Base-by-base conservation (phyloP, 2,888 invertebrate genomes). In the Lasius fuliginosus region DNA sequence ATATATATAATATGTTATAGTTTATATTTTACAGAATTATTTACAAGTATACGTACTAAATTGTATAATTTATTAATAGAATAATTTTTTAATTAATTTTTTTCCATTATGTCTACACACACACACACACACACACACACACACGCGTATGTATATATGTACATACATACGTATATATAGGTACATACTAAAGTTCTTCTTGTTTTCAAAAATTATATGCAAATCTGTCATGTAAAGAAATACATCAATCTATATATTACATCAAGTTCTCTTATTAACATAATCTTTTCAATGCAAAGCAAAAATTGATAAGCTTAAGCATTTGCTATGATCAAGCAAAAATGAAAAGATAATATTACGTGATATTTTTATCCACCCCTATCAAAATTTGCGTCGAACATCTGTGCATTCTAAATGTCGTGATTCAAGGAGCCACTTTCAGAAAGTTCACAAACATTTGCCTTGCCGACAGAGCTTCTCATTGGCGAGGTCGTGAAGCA, bases 391-490 rank as follows among this genome's bases (percentile, higher is more conserved):
- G 0, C n/a, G 15, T 56, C 5, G 1, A 53, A 23, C 18, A 33
- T 46, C 33, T 49, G 11, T 42, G 15, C 33, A 15, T 75, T 15
- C 0, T 12, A 77, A 67, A 56, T 1, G 27, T 77, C 53, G 9
- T 30, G 8, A 40, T 77, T 77, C 11, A 30, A 77, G 4, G 15
- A 65, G 18, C 36, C 9, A 46, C 8, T 73, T 1, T 12, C 4
- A 40, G 56, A 40, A 77, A 68, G 6, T 76, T 30, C 5, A 11
- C 11, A 33, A 75, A 62, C 3, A 62, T 36, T 64, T 75, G 23
- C 11, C 5, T 49, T 49, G 8, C 8, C 6, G 33, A 6, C 46
- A 42, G 0, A 33, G 3, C 23, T 36, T n/a, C 9, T 36, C 5
- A 11, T 36, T 46, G 18, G 6, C 12, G 0, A 1, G 23, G 33